Evolutionary conservation across 1,140 invertebrate species (phyloP).

Genomic region (Carcinoscorpius rotundicauda): DNA sequence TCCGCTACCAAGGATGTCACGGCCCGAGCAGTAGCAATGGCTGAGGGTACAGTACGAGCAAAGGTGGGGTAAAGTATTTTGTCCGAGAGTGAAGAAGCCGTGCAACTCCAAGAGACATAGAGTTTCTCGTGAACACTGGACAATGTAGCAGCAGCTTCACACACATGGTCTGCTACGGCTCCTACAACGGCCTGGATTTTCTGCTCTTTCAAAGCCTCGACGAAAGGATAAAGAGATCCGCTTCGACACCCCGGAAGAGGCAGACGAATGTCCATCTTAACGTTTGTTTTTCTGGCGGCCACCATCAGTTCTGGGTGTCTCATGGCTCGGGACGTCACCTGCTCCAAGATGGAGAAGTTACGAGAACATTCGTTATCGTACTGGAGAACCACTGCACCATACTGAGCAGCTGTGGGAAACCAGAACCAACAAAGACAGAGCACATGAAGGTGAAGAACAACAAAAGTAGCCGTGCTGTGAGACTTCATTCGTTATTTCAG

Average conservation of each 20-base stretch:
- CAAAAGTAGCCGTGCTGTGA: too few relatives aligned
- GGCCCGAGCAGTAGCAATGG: not conserved
- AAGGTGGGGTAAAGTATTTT: not conserved
- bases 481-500: too few relatives aligned
- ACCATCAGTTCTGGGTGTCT: too few relatives aligned
- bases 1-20: not conserved
- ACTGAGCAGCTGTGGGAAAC: too few relatives aligned
- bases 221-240: not conserved
- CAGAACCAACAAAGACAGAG: too few relatives aligned
- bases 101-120: conserved; percentile 1
- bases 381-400: too few relatives aligned
- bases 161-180: not conserved
- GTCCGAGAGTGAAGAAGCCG: not conserved
- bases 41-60: not conserved
- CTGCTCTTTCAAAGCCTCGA: not conserved
- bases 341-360: too few relatives aligned
- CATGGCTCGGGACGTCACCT: too few relatives aligned
- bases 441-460: too few relatives aligned
- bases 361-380: too few relatives aligned
- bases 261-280: too few relatives aligned
- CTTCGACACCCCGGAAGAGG: not conserved
- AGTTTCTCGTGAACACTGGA: not conserved
- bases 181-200: not conserved
- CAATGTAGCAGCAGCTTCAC: not conserved
- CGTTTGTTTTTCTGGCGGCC: too few relatives aligned